Conservation (phyloP, 2,113 vertebrate genomes). For the Nibea albiflora region DNA sequence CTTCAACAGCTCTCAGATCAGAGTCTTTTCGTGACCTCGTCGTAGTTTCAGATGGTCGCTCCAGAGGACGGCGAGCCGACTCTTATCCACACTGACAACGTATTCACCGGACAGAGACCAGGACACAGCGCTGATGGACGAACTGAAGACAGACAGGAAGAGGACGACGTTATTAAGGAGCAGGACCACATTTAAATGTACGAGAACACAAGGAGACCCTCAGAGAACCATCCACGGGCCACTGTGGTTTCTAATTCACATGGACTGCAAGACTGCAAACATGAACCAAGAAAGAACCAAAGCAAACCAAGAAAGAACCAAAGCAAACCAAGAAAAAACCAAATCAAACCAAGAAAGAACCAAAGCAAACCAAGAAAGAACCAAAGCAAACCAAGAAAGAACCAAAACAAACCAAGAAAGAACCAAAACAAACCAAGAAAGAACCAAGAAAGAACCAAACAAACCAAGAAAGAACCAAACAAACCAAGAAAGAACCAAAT, state of each 20-base stretch:
- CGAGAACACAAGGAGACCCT: not conserved
- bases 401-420: no score
- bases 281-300: no score
- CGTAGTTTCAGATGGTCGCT: constrained; percentile 76
- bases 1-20: not conserved
- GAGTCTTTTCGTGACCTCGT: no score
- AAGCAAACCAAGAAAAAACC: no score
- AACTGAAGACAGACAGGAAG: constrained; percentile 66
- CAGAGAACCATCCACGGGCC: not conserved
- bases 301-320: not conserved
- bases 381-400: no score
- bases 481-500: no score
- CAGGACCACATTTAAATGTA: not conserved
- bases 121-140: constrained; percentile 87
- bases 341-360: no score
- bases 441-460: no score
- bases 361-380: no score
- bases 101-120: constrained; percentile 88
- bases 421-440: no score
- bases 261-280: no score
- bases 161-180: not conserved
- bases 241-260: not conserved
- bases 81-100: constrained; percentile 89
- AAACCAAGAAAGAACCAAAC: no score
- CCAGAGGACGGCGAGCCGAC: constrained; percentile 88